Evolutionary conservation across 2,113 vertebrate genomes (phyloP), one percentile per base, ranked within the genome.

Genomic region (Oncorhynchus clarkii): DNA sequence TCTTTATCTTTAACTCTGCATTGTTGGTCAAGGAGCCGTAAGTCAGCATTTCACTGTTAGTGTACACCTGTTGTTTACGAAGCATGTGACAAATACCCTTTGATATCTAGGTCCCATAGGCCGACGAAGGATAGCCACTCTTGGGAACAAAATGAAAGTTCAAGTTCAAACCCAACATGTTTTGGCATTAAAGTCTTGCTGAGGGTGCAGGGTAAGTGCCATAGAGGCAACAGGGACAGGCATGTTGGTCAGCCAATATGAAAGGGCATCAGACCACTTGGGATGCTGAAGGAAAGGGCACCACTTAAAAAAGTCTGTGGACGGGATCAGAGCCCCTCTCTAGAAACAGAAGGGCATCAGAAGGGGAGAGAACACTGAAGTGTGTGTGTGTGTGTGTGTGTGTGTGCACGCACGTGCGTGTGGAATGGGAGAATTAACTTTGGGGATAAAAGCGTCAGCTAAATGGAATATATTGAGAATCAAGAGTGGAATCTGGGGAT

Each of bases 231-330:
- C 31, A 39, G 27, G 31, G 31, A 29, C 1, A 51, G 69, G 22
- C 57, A 73, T 70, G 34, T 5, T 67, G 27, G 66, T 67, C 67
- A 45, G 74, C 65, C 70, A 69, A 12, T 22, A 72, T 48, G 22
- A 82, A 84, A 81, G 82, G 80, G 71, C 78, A 83, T 4, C 67
- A 73, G 72, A 73, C 66, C 48, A 45, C 65, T 73, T 16, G 62
- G 68, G 29, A 62, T n/a, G 27, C 75, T 27, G 0, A 0, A 22
- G 48, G 74, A 84, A 82, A 83, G 73, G 82, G 48, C 74, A 76
- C n/a, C 39, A 62, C 67, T 62, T 22, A 74, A 80, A 74, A 74
- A 26, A 67, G 74, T 5, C 24, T 27, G 16, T 18, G 26, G 66
- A 29, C 7, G n/a, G 22, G 48, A 76, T n/a, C 11, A 24, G 12